Evolutionary conservation across 2,113 vertebrate genomes (phyloP).

Genomic region (Chaetura pelagica): DNA sequence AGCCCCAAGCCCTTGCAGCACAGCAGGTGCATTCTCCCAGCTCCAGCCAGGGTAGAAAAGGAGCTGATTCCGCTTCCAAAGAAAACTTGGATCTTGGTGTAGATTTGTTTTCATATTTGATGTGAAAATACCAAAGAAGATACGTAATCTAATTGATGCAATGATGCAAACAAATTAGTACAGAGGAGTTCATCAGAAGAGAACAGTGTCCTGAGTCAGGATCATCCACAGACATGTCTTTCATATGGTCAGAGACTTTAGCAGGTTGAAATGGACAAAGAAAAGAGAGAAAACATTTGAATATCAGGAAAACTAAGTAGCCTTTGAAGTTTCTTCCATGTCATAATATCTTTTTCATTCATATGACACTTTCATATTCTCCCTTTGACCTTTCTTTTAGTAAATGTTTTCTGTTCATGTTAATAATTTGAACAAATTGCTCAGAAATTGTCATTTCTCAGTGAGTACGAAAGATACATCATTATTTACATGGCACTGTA

Average conservation of each 20-base stretch:
- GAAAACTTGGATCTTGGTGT: not conserved
- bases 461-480: not conserved
- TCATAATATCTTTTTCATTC: not conserved
- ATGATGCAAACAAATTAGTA: not conserved
- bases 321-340: not conserved
- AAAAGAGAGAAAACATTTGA: not conserved
- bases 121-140: not conserved
- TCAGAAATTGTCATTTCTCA: not conserved
- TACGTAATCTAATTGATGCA: not conserved
- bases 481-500: not conserved
- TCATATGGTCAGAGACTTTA: not conserved
- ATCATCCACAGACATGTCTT: not conserved
- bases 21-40: not conserved
- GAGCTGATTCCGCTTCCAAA: not conserved
- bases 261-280: not conserved
- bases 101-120: not conserved
- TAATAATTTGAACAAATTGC: not conserved
- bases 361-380: not conserved
- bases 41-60: not conserved
- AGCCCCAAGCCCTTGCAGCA: not conserved
- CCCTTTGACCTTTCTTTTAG: not conserved
- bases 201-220: not conserved
- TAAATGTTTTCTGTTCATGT: not conserved
- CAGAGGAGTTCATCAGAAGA: not conserved
- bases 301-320: not conserved